Percentiles rank a stretch among this genome's conserved stretches.
Conservation (phyloP, 2,888 invertebrate species). For the Zaprionus lineosus region DNA sequence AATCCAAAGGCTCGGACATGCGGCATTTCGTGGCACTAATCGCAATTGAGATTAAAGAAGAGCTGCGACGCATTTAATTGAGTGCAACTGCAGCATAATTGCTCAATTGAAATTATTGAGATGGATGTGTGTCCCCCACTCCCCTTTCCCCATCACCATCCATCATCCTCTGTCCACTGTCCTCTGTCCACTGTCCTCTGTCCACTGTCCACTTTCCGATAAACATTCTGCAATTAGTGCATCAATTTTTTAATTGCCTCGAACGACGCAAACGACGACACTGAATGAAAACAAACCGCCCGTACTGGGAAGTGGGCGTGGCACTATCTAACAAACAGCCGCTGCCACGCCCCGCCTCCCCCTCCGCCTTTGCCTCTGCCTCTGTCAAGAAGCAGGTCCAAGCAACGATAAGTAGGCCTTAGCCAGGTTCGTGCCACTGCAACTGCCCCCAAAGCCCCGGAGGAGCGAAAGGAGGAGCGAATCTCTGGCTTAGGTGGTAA, state of each 20-base stretch:
- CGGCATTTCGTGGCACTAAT: constrained; percentile 5
- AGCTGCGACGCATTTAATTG: constrained; percentile 56
- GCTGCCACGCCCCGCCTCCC: too few species aligned
- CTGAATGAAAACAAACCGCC: constrained; percentile 32
- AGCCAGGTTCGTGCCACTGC: constrained; percentile 37
- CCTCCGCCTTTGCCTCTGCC: too few species aligned
- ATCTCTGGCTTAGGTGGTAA: too few species aligned
- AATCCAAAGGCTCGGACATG: background rate
- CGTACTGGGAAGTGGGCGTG: too few species aligned
- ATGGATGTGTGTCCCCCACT: background rate
- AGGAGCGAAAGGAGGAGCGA: too few species aligned
- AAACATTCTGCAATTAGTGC: constrained; percentile 65
- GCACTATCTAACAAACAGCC: too few species aligned
- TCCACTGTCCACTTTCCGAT: constrained; percentile 7
- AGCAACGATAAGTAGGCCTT: constrained; percentile 51
- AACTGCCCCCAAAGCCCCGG: too few species aligned
- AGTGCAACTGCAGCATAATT: constrained; percentile 67
- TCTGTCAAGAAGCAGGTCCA: constrained; percentile 17
- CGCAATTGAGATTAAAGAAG: constrained; percentile 34
- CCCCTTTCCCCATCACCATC: background rate
- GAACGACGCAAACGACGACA: constrained; percentile 26
- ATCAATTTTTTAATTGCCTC: constrained; percentile 68
- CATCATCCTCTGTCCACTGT: background rate
- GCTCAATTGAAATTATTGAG: constrained; percentile 70
- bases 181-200: constrained; percentile 2